phyloP scores from a whole-genome alignment of 2,888 invertebrate species.

The Mamestra brassicae region DNA sequence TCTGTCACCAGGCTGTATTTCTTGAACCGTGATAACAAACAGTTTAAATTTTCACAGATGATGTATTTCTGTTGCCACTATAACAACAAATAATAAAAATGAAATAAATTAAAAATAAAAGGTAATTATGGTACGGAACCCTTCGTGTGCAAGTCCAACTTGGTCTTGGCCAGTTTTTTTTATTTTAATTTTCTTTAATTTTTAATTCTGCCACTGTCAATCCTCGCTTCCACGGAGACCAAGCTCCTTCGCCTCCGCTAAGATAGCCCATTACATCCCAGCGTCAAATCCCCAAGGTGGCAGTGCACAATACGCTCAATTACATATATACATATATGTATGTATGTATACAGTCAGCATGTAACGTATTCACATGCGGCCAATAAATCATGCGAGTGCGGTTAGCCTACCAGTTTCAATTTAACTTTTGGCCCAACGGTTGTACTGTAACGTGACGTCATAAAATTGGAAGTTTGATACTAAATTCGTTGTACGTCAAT shows the following conservation, averaged over 20 bases:
- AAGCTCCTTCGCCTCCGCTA: neutral
- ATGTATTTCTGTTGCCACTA: too few species aligned
- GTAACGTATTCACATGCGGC: constrained; percentile 82
- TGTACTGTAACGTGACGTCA: constrained; percentile 75
- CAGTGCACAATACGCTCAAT: constrained; percentile 64
- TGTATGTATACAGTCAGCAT: constrained; percentile 42
- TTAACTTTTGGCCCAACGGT: constrained; percentile 81
- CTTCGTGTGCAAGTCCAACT: too few species aligned
- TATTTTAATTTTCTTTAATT: too few species aligned
- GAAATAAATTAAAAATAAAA: too few species aligned
- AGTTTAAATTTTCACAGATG: too few species aligned
- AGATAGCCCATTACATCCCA: neutral
- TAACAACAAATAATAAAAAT: too few species aligned
- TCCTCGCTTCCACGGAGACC: neutral
- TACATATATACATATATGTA: constrained; percentile 65
- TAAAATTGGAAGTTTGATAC: constrained; percentile 70
- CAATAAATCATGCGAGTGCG: constrained; percentile 86
- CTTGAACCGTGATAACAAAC: too few species aligned
- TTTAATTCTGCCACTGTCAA: neutral
- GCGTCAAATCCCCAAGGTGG: constrained; percentile 56
- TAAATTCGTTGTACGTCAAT: constrained; percentile 67
- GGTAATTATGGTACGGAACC: too few species aligned
- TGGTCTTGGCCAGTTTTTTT: neutral
- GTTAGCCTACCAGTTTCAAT: constrained; percentile 89
- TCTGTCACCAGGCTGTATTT: too few species aligned